Conservation (phyloP, 2,113 vertebrate species). For the Myocastor coypus region DNA sequence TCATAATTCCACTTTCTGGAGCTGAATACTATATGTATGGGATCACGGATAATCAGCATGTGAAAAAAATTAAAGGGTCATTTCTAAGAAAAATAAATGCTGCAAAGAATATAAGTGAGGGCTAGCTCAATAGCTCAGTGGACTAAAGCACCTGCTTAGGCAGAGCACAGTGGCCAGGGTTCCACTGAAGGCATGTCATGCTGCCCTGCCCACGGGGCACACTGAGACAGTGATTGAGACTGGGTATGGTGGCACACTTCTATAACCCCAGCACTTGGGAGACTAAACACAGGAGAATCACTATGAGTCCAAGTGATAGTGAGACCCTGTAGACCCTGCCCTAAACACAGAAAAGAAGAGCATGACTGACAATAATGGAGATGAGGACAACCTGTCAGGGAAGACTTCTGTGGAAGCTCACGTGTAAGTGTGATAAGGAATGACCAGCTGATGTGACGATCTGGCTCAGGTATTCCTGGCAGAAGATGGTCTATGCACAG, state of each 20-base stretch:
- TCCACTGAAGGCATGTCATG: no score
- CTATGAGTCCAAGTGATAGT: no score
- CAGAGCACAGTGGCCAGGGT: no score
- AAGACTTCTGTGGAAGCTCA: neutral
- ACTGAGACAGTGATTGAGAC: no score
- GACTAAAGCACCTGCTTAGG: no score
- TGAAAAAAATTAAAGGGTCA: neutral
- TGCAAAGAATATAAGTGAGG: neutral
- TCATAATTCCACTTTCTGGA: neutral
- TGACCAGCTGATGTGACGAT: neutral
- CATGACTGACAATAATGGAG: neutral
- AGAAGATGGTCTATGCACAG: neutral
- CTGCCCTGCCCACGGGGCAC: no score
- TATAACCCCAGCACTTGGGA: no score
- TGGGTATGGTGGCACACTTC: no score
- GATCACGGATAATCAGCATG: neutral
- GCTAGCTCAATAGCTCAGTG: no score
- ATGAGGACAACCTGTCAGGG: neutral
- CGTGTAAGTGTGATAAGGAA: neutral
- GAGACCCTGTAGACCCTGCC: no score
- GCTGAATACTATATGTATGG: neutral
- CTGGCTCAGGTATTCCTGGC: neutral
- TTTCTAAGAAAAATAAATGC: slow-evolving; percentile 17
- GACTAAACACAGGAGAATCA: no score
- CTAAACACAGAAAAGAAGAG: no score